phyloP scores from a whole-genome alignment of 2,113 vertebrate genomes.

The Leucoraja erinaceus region DNA sequence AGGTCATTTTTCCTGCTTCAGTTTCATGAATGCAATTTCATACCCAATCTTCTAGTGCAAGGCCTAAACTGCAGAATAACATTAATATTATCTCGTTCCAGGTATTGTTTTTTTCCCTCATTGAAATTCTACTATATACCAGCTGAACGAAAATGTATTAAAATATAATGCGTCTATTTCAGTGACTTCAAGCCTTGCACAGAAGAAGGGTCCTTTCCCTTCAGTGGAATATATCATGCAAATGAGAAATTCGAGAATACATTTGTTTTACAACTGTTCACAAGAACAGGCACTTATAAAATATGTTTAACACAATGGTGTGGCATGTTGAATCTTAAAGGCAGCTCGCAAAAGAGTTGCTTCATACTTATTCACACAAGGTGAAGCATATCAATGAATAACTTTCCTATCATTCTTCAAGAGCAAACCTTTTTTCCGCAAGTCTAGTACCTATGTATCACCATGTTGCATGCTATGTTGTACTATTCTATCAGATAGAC shows the following conservation, averaged over 20 bases:
- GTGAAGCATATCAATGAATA: neutral
- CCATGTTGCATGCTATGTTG: too few species aligned
- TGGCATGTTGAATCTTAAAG: neutral
- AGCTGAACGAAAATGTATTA: neutral
- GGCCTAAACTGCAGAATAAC: neutral
- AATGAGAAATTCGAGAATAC: neutral
- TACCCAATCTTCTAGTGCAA: neutral
- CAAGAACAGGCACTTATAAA: constrained; percentile 3
- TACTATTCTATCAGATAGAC: too few species aligned
- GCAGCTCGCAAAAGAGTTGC: neutral
- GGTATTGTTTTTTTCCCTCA: neutral
- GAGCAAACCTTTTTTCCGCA: neutral
- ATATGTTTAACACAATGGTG: neutral
- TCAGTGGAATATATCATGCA: constrained; percentile 23
- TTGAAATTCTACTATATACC: neutral
- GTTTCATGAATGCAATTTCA: neutral
- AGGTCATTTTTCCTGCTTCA: neutral
- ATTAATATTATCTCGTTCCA: neutral
- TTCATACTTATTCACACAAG: neutral
- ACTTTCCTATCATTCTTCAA: neutral
- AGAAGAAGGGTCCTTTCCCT: neutral
- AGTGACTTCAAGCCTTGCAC: neutral
- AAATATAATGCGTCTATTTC: neutral
- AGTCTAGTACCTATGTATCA: too few species aligned
- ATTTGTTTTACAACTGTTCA: constrained; percentile 21